phyloP scores from a whole-genome alignment of 2,888 invertebrate species.

The Lapara coniferarum region DNA sequence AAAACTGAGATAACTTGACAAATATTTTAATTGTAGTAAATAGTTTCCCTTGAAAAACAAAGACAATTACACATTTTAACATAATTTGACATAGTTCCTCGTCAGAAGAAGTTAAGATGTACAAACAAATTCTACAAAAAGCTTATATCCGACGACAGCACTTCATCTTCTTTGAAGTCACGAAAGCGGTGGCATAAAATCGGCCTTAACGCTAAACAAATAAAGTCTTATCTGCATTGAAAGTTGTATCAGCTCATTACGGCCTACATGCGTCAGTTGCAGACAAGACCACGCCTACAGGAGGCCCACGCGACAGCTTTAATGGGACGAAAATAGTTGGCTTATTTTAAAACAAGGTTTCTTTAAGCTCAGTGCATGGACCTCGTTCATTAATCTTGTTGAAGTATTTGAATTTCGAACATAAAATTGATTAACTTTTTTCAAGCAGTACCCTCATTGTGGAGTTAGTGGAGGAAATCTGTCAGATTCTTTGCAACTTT shows the following conservation, averaged over 20 bases:
- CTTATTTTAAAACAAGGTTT: constrained; percentile 26
- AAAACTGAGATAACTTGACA: too few relatives aligned
- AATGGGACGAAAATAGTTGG: constrained; percentile 49
- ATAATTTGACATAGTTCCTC: constrained; percentile 20
- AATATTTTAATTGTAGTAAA: neutral
- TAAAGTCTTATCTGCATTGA: constrained; percentile 50
- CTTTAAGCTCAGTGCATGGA: constrained; percentile 26
- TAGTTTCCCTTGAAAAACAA: neutral
- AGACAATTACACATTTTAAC: constrained; percentile 6
- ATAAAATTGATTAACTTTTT: too few relatives aligned
- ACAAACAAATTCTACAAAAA: constrained; percentile 7
- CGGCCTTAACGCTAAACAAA: constrained; percentile 41
- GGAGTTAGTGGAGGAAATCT: too few relatives aligned
- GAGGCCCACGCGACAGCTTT: constrained; percentile 42
- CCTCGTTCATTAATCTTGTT: neutral
- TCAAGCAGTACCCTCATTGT: too few relatives aligned
- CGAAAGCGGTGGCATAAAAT: constrained; percentile 33
- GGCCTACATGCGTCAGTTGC: constrained; percentile 50
- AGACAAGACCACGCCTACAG: constrained; percentile 58
- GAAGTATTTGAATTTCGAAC: too few relatives aligned
- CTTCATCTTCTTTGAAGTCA: constrained; percentile 31
- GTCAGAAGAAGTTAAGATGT: constrained; percentile 2
- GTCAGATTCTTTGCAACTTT: too few relatives aligned
- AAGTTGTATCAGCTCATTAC: constrained; percentile 55
- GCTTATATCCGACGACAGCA: constrained; percentile 26